Evolutionary conservation across 2,888 invertebrate genomes (phyloP).

Genomic region (Apoderus coryli): DNA sequence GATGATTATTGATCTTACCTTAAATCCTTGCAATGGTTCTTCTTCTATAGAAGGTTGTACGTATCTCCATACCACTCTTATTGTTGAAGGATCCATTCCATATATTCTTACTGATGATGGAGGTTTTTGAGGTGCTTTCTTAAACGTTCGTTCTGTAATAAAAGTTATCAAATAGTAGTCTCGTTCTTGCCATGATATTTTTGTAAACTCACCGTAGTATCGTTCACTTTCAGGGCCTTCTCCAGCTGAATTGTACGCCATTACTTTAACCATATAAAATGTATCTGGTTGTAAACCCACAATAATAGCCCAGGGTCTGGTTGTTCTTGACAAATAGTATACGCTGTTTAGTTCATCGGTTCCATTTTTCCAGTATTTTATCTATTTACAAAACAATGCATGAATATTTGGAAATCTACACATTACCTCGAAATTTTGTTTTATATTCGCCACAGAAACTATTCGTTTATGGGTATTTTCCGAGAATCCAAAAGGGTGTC

Average conservation of each 20-base stretch:
- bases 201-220: constrained; percentile 43
- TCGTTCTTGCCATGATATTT: constrained; percentile 2
- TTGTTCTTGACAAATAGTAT: constrained; percentile 73
- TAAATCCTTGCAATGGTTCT: constrained; percentile 71
- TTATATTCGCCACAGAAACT: no score
- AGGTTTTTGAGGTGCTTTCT: constrained; percentile 87
- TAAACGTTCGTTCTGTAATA: constrained; percentile 61
- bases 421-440: no score
- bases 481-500: no score
- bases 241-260: constrained; percentile 93
- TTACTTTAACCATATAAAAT: constrained; percentile 82
- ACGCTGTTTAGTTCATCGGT: constrained; percentile 64
- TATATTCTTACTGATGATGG: constrained; percentile 82
- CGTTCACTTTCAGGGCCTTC: constrained; percentile 92
- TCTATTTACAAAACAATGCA: no score
- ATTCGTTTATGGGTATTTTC: constrained; percentile 4
- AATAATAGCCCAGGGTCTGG: constrained; percentile 73
- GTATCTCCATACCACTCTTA: constrained; percentile 85
- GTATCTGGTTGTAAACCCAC: constrained; percentile 88
- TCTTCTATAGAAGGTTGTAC: constrained; percentile 81
- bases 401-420: no score
- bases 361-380: constrained; percentile 80
- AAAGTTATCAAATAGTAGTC: constrained; percentile 9
- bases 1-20: constrained; percentile 1
- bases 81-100: constrained; percentile 72